A percentile compares a stretch with the other conserved stretches of the same genome.
Conservation (phyloP, 2,888 invertebrate species). For the Netelia virgata region DNA sequence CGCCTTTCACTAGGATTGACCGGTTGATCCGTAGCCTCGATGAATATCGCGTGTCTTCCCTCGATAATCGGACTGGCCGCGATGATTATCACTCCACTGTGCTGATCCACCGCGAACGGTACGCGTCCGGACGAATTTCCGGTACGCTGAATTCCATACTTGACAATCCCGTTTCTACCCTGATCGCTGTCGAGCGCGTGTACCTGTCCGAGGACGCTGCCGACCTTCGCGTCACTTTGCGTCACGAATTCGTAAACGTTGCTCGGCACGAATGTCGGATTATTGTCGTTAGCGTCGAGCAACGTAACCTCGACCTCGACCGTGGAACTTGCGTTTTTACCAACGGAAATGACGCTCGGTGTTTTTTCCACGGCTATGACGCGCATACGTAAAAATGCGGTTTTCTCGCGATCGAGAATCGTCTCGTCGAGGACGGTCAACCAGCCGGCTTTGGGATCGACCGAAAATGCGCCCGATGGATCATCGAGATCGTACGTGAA, state of each 20-base stretch:
- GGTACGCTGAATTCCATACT: constrained; percentile 90
- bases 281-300: constrained; percentile 96
- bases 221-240: constrained; percentile 89
- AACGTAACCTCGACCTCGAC: constrained; percentile 93
- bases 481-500: constrained; percentile 93
- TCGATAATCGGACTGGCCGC: constrained; percentile 88
- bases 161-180: constrained; percentile 91
- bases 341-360: constrained; percentile 88
- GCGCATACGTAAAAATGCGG: constrained; percentile 90
- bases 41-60: constrained; percentile 92
- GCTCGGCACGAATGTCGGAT: constrained; percentile 93
- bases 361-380: constrained; percentile 93
- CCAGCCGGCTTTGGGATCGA: constrained; percentile 94
- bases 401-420: constrained; percentile 92
- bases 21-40: constrained; percentile 94
- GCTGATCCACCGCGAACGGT: constrained; percentile 90
- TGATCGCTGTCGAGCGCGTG: constrained; percentile 93
- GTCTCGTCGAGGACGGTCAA: constrained; percentile 92
- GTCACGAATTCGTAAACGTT: constrained; percentile 93
- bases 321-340: constrained; percentile 83
- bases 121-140: constrained; percentile 88
- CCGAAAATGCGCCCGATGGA: constrained; percentile 91
- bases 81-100: constrained; percentile 90
- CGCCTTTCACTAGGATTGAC: constrained; percentile 93
- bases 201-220: constrained; percentile 92